Conservation (phyloP, 2,888 invertebrate genomes). For the Phengaris arion region DNA sequence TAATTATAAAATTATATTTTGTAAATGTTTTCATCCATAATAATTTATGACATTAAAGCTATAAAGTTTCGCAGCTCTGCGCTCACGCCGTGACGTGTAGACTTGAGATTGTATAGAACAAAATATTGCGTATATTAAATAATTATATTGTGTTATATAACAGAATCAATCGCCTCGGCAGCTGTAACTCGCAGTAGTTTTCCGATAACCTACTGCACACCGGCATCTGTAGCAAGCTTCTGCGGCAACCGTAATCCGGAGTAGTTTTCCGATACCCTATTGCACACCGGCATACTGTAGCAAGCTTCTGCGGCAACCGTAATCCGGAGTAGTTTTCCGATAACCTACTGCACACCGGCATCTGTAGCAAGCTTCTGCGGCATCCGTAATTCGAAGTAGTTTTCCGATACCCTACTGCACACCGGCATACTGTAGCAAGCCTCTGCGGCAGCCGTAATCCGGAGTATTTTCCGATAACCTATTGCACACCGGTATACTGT, state of each 20-base stretch:
- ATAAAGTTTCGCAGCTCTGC: no score
- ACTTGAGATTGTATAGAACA: background rate
- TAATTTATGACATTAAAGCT: background rate
- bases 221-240: background rate
- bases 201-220: background rate
- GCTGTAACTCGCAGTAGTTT: background rate
- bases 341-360: no score
- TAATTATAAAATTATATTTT: no score
- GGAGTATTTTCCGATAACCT: no score
- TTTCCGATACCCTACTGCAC: background rate
- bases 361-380: no score
- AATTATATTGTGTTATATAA: background rate
- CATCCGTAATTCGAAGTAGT: background rate
- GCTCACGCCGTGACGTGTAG: background rate
- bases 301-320: no score
- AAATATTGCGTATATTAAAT: conserved; percentile 3
- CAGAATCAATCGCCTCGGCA: background rate
- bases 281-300: no score
- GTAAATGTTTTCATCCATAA: background rate
- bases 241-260: no score
- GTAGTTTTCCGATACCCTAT: no score
- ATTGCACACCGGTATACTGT: no score
- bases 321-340: no score
- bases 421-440: background rate
- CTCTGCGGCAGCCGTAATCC: no score